These are phyloP conservation scores for Drosophila setifemur DNA, from an alignment of 1,140 invertebrate species.

Conservation along the genomic window DNA sequence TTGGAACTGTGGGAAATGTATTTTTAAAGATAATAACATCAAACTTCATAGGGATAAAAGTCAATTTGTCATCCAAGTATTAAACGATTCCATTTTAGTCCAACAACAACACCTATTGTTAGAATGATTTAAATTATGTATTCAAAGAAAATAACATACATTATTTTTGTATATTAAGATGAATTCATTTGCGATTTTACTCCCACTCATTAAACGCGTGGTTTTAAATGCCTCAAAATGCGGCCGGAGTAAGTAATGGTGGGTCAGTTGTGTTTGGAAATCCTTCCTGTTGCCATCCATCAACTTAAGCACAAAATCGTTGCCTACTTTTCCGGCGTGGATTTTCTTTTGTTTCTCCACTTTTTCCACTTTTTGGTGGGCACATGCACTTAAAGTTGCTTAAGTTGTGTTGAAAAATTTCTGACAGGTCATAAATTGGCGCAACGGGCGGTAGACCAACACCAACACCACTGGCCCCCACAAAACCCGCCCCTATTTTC, in stretches of 20 bases:
- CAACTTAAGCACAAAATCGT: neutral
- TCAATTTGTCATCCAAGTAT: no score
- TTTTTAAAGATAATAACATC: no score
- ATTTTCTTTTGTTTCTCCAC: neutral
- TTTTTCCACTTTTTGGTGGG: conserved; percentile 34
- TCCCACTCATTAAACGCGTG: no score
- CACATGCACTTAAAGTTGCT: conserved; percentile 38
- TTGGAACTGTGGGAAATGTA: no score
- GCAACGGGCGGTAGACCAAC: conserved; percentile 34
- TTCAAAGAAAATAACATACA: no score
- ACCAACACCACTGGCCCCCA: neutral
- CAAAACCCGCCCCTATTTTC: neutral
- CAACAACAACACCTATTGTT: no score
- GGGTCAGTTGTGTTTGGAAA: neutral
- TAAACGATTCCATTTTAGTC: no score
- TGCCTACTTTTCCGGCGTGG: conserved; percentile 16
- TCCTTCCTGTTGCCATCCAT: neutral
- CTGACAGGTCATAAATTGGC: conserved; percentile 74
- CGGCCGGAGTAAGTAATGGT: conserved; percentile 13
- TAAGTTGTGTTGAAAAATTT: conserved; percentile 55
- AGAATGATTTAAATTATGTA: no score
- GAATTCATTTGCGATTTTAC: no score
- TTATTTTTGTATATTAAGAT: no score
- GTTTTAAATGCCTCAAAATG: neutral
- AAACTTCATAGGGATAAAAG: no score